A percentile compares a stretch with the other conserved stretches of the same genome.
These are phyloP conservation scores for Elephas maximus DNA, from an alignment of 2,113 vertebrate genomes.

Conservation along the genomic window DNA sequence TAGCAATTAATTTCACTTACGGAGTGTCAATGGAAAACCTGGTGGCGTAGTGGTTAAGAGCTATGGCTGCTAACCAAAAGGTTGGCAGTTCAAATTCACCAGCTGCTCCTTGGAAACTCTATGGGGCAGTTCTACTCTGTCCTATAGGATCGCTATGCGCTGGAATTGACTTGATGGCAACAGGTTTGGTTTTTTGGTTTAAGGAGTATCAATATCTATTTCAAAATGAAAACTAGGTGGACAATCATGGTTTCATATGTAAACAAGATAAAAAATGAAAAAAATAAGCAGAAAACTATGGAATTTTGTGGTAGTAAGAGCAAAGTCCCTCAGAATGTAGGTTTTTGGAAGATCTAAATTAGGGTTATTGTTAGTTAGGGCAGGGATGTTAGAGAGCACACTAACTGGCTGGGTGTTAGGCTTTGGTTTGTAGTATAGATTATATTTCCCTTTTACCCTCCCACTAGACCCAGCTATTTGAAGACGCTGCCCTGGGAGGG, in stretches of 20 bases:
- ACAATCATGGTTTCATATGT: neutral
- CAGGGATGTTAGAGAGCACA: neutral
- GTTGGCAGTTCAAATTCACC: no score
- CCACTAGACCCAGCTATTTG: slow-evolving; percentile 7
- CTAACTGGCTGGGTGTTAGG: neutral
- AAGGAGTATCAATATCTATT: neutral
- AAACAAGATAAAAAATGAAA: neutral
- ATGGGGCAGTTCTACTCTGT: no score
- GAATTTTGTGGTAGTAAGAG: neutral
- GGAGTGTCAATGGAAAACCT: neutral
- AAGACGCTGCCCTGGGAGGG: neutral
- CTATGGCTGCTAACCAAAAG: no score
- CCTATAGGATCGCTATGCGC: no score
- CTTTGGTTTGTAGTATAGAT: neutral
- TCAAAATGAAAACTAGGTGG: neutral
- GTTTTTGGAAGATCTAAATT: neutral
- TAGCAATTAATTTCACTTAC: neutral
- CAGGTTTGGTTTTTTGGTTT: no score
- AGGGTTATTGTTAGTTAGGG: neutral
- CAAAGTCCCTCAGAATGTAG: neutral
- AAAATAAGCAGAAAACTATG: neutral
- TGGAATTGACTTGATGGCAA: no score
- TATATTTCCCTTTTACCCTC: slow-evolving; percentile 6
- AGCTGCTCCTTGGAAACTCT: no score
- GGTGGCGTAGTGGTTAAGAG: no score